A percentile compares a stretch with the other conserved stretches of the same genome.
Conservation (phyloP, 2,113 vertebrate species). For the Myiopsitta monachus region DNA sequence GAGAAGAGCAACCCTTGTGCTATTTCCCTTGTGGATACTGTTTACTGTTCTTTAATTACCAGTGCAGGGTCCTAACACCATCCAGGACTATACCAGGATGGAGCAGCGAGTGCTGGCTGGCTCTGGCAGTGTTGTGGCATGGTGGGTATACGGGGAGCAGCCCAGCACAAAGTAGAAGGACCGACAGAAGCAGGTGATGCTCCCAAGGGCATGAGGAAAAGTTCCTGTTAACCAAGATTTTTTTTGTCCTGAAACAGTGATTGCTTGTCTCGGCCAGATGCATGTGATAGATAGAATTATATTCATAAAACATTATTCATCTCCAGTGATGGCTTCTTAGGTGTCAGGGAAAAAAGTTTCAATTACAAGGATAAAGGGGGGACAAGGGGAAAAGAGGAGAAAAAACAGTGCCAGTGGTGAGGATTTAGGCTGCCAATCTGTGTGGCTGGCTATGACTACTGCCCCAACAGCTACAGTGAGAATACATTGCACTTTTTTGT, state of each 20-base stretch:
- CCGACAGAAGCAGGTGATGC: accelerated
- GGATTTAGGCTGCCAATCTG: not conserved
- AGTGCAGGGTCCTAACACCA: not conserved
- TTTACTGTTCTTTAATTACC: not conserved
- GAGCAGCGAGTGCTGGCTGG: not conserved
- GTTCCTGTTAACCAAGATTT: accelerated
- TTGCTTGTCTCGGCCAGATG: not conserved
- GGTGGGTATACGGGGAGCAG: accelerated
- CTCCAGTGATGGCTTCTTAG: not conserved
- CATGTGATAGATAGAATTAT: not conserved
- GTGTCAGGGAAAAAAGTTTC: not conserved
- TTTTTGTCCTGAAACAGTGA: not conserved
- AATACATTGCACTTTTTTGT: constrained; percentile 48
- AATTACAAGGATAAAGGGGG: not conserved
- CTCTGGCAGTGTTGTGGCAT: accelerated
- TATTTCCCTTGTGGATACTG: not conserved
- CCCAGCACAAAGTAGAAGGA: not conserved
- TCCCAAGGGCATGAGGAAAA: not conserved
- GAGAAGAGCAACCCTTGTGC: not conserved
- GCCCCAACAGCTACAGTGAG: constrained; percentile 14
- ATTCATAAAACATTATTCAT: not conserved
- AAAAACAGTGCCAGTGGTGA: not conserved
- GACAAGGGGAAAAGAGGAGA: not conserved
- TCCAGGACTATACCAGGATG: not conserved
- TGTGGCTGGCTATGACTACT: not conserved